Conservation (phyloP, 2,113 vertebrate genomes). For the Salvelinus sp. region DNA sequence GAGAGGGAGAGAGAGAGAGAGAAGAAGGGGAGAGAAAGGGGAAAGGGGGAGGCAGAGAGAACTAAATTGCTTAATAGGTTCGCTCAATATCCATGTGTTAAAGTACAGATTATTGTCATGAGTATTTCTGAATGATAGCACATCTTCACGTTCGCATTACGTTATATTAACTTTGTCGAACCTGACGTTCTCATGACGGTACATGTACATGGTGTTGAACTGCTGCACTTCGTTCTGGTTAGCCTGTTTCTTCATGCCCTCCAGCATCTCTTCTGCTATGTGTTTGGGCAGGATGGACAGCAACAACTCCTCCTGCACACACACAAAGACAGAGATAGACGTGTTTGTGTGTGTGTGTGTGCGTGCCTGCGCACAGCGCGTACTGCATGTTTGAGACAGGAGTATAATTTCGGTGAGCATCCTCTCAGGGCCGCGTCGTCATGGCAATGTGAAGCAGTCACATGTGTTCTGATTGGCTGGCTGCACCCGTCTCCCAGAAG, state of each 20-base stretch:
- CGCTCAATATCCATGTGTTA: neutral
- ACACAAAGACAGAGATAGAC: slow-evolving; percentile 15
- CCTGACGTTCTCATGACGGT: slow-evolving; percentile 97
- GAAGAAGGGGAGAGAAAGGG: neutral
- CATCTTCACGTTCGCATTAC: no score
- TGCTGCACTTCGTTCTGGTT: slow-evolving; percentile 80
- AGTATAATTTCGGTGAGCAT: slow-evolving; percentile 21
- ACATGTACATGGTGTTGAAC: slow-evolving; percentile 99
- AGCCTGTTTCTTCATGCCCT: slow-evolving; percentile 90
- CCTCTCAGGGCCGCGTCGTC: slow-evolving; percentile 47
- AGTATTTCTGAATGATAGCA: no score
- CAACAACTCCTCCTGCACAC: slow-evolving; percentile 85
- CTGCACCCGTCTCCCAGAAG: slow-evolving; percentile 25
- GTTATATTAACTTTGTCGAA: slow-evolving; percentile 43
- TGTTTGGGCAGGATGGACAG: slow-evolving; percentile 96
- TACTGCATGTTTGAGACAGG: slow-evolving; percentile 7
- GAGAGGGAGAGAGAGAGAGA: neutral
- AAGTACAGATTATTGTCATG: no score
- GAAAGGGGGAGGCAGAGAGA: neutral
- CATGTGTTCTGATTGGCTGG: slow-evolving; percentile 38
- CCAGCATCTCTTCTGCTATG: slow-evolving; percentile 95
- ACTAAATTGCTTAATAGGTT: neutral
- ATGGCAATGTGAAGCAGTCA: slow-evolving; percentile 38
- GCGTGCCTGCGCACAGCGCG: no score
- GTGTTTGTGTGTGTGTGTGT: no score